A percentile compares a stretch with the other conserved stretches of the same genome.
phyloP scores from a whole-genome alignment of 2,113 vertebrate genomes.

The Aythya baeri region DNA sequence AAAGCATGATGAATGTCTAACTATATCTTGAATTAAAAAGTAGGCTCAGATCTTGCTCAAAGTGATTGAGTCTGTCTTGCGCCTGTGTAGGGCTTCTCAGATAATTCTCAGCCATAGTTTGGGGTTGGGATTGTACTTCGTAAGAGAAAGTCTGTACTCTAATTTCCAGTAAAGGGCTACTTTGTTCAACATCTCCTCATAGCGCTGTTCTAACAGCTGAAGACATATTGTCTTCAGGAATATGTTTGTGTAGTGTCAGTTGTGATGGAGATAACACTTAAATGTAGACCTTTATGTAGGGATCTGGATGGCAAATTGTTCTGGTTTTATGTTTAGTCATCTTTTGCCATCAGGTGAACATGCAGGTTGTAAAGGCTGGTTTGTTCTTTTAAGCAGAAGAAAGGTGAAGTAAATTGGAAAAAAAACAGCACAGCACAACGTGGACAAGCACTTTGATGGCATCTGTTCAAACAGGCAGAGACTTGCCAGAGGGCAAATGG shows the following conservation, averaged over 20 bases:
- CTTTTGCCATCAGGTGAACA: neutral
- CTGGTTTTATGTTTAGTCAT: neutral
- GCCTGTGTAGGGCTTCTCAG: neutral
- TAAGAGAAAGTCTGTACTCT: neutral
- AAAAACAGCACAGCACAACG: accelerated
- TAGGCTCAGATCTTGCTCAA: neutral
- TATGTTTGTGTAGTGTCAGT: accelerated
- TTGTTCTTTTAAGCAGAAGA: neutral
- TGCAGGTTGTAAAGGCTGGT: neutral
- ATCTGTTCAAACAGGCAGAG: neutral
- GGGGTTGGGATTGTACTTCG: neutral
- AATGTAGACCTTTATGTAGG: neutral
- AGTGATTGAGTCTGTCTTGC: neutral
- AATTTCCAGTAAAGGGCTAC: neutral
- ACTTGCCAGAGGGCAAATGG: neutral
- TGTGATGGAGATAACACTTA: neutral
- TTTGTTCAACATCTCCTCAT: neutral
- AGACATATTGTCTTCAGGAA: neutral
- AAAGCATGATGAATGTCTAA: neutral
- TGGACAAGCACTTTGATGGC: constrained; percentile 8
- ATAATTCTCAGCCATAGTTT: neutral
- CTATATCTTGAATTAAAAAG: neutral
- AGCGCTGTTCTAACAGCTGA: neutral
- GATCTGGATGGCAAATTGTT: neutral
- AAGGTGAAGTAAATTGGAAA: neutral